phyloP scores from a whole-genome alignment of 1,140 invertebrate genomes.

The Diachasmimorpha longicaudata region DNA sequence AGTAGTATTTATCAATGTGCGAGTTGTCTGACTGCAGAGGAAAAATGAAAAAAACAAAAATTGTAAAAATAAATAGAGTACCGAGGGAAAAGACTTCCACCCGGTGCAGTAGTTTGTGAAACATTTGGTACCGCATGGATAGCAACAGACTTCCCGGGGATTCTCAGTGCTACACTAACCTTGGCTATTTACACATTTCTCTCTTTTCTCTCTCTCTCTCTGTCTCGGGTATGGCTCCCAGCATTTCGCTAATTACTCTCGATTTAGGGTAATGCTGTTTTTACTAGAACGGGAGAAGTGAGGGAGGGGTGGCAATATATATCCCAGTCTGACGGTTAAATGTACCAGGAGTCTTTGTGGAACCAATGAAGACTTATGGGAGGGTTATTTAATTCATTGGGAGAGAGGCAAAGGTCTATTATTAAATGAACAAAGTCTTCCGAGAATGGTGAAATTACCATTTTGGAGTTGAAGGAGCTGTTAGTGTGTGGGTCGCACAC shows the following conservation, averaged over 20 bases:
- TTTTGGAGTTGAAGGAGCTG: too few relatives aligned
- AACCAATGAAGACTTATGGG: background rate
- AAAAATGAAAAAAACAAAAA: slow-evolving; percentile 9
- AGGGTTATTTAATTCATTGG: background rate
- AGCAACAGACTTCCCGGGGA: background rate
- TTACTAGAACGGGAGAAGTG: background rate
- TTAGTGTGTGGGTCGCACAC: background rate
- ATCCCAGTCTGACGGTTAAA: slow-evolving; percentile 27
- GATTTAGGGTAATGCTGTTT: slow-evolving; percentile 34
- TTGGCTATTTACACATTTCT: slow-evolving; percentile 16
- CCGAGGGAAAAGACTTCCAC: background rate
- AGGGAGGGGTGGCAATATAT: too few relatives aligned
- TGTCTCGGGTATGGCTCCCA: background rate
- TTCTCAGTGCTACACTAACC: slow-evolving; percentile 5
- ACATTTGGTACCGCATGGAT: slow-evolving; percentile 23
- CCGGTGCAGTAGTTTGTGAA: slow-evolving; percentile 26
- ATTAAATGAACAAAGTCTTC: too few relatives aligned
- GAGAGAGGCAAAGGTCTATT: background rate
- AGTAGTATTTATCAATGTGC: slow-evolving; percentile 9
- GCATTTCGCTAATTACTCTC: slow-evolving; percentile 29
- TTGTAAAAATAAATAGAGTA: slow-evolving; percentile 30
- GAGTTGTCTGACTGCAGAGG: slow-evolving; percentile 14
- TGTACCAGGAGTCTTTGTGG: slow-evolving; percentile 17
- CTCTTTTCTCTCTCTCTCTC: background rate
- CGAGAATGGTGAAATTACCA: too few relatives aligned